Evolutionary conservation across 2,113 vertebrate genomes (phyloP).

Genomic region (Plectropomus leopardus): DNA sequence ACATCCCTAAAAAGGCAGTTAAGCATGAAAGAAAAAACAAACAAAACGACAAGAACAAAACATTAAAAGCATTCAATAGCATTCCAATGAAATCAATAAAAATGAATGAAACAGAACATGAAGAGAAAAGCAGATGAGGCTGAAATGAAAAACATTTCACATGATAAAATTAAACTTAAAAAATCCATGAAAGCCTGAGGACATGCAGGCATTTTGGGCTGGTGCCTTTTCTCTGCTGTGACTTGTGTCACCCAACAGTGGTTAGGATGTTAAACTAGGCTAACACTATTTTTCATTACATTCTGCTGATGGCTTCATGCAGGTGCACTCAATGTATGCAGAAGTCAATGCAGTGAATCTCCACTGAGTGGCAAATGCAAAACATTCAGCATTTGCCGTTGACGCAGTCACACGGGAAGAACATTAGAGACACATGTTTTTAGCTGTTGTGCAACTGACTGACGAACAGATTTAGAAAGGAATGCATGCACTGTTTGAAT

Average conservation of each 20-base stretch:
- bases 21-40: not conserved
- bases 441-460: too few species aligned
- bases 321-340: not conserved
- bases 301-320: not conserved
- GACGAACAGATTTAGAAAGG: not conserved
- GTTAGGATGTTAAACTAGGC: not conserved
- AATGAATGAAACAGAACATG: constrained; percentile 32
- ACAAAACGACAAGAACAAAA: not conserved
- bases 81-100: constrained; percentile 38
- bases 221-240: not conserved
- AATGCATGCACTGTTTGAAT: not conserved
- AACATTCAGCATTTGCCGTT: not conserved
- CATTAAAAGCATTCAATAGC: constrained; percentile 27
- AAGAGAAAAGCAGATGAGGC: constrained; percentile 44
- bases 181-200: not conserved
- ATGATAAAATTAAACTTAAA: not conserved
- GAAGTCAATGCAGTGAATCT: not conserved
- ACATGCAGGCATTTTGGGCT: not conserved
- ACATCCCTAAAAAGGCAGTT: constrained; percentile 6
- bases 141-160: constrained; percentile 24
- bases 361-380: not conserved
- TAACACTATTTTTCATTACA: not conserved
- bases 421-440: not conserved
- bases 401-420: not conserved
- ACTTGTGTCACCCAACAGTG: not conserved